These are phyloP conservation scores for Platichthys stellatus DNA, from an alignment of 2,113 vertebrate species.

Conservation along the genomic window DNA sequence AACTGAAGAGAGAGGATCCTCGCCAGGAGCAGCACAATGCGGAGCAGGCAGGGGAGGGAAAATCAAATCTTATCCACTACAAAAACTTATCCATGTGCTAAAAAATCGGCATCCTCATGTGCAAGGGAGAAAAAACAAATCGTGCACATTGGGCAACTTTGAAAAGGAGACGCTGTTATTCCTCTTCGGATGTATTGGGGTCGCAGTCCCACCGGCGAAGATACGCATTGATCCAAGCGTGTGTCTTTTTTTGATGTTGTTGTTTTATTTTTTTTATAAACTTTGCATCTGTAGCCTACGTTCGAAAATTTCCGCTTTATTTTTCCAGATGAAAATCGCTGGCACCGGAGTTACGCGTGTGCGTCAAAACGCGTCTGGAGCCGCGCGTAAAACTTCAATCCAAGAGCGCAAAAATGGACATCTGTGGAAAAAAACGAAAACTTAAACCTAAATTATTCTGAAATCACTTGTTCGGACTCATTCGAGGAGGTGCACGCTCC, in stretches of 20 bases:
- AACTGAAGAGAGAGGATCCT: conserved; percentile 77
- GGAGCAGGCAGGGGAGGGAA: conserved; percentile 43
- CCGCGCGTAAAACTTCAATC: conserved; percentile 71
- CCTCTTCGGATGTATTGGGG: conserved; percentile 76
- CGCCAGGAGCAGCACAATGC: conserved; percentile 65
- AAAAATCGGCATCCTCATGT: conserved; percentile 71
- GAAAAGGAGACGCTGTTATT: conserved; percentile 71
- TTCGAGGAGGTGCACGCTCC: conserved; percentile 44
- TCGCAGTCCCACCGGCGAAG: conserved; percentile 76
- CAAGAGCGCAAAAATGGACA: conserved; percentile 40
- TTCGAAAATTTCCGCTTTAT: conserved; percentile 44
- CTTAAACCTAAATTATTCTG: conserved; percentile 40
- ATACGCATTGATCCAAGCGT: conserved; percentile 76
- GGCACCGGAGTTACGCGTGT: conserved; percentile 32
- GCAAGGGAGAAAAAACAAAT: conserved; percentile 48
- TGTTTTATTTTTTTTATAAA: conserved; percentile 54
- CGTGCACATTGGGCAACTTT: conserved; percentile 70
- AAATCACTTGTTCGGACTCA: conserved; percentile 65
- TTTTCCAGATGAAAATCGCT: conserved; percentile 26
- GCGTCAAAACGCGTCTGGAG: conserved; percentile 44
- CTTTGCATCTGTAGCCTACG: conserved; percentile 68
- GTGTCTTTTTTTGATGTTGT: conserved; percentile 60
- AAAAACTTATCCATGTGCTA: conserved; percentile 79
- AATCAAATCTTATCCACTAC: conserved; percentile 78
- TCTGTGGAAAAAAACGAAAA: conserved; percentile 30